Evolutionary conservation across 1,140 invertebrate genomes (phyloP).

Genomic region (Ooceraea biroi): DNA sequence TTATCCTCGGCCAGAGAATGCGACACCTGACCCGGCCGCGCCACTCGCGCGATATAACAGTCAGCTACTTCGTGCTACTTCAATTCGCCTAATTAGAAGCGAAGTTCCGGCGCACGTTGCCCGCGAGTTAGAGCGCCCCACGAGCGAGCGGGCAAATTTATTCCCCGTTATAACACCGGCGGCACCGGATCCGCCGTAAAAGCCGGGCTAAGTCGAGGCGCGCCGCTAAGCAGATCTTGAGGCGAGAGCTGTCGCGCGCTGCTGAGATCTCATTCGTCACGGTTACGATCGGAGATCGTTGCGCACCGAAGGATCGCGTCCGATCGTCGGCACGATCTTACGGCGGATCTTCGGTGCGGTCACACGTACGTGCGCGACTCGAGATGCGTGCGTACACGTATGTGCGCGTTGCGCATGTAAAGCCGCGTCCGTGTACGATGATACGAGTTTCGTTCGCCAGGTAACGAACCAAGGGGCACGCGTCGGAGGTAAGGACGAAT

Average conservation of each 20-base stretch:
- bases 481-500: constrained; percentile 39
- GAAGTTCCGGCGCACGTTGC: neutral
- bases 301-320: constrained; percentile 50
- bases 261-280: constrained; percentile 57
- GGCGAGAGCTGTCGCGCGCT: constrained; percentile 49
- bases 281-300: constrained; percentile 42
- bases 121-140: neutral
- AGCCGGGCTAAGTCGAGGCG: constrained; percentile 1
- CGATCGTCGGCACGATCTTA: constrained; percentile 56
- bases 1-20: neutral
- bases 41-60: neutral
- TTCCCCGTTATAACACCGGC: constrained; percentile 31
- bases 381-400: neutral
- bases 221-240: constrained; percentile 40
- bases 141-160: constrained; percentile 5
- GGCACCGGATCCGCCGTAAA: constrained; percentile 12
- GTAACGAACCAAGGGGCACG: constrained; percentile 12
- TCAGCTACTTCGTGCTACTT: neutral
- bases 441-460: constrained; percentile 14
- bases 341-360: constrained; percentile 24
- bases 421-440: neutral
- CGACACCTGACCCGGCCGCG: neutral
- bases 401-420: neutral
- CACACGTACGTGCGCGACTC: neutral
- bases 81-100: constrained; percentile 11